Evolutionary conservation across 2,113 vertebrate species (phyloP), one percentile per base, ranked within the genome.

Genomic region (Suncus etruscus): DNA sequence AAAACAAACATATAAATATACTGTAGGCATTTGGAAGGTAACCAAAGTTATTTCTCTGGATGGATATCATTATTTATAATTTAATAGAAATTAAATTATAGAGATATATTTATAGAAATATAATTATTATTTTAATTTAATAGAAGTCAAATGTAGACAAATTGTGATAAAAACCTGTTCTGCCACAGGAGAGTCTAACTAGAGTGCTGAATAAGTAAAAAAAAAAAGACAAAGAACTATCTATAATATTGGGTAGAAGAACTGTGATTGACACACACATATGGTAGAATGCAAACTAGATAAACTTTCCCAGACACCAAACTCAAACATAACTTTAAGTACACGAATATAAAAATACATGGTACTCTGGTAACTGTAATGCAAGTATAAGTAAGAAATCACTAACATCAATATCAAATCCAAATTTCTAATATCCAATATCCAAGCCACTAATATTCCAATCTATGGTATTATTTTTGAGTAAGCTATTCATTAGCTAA

Each of bases 401-500:
- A 29, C 65, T 29, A 66, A 2, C 8, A 66, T 22, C 63, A 29
- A 66, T 58, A 58, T 58, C 11, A 3, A 58, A 58, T 58, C 18
- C 6, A 20, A 58, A 15, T 58, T 58, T 58, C 12, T 2, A 58
- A 20, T 58, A 8, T 76, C 31, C 72, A 85, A 20, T 58, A 22
- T 88, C 11, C 65, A 6, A 54, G 93, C 91, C 50, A 82, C 80
- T 69, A 58, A 68, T 5, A 54, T 51, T 10, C 70, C 90, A 45
- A 10, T 78, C 1, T 39, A 16, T 51, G 78, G 91, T 75, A 79
- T 88, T 79, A 92, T 95, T 91, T 95, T 90, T 94, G 87, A 81
- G 76, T 87, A 45, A 95, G 76, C 78, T 82, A 88, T 47, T 75
- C 31, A 47, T 29, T 68, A 63, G 7, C 73, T 68, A 77, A 91